A percentile compares a stretch with the other conserved stretches of the same genome.
Evolutionary conservation across 2,113 vertebrate species (phyloP).

Genomic region (Noturus placidus): DNA sequence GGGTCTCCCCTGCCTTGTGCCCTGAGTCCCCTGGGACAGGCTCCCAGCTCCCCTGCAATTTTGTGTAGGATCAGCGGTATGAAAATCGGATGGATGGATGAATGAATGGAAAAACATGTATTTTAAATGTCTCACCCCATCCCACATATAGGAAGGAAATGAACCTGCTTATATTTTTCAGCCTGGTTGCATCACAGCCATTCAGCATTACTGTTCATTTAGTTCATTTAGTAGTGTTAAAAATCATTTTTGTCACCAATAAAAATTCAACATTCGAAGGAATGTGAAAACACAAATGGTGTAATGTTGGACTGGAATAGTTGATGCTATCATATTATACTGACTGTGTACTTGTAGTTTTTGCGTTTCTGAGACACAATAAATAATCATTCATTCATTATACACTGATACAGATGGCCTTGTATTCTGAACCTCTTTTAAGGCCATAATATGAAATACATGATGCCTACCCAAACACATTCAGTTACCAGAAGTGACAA

Average conservation of each 20-base stretch:
- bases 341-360: neutral
- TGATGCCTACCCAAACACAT: conserved; percentile 2
- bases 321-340: neutral
- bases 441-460: neutral
- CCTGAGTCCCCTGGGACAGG: no score
- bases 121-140: no score
- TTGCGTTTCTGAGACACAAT: conserved; percentile 18
- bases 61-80: no score
- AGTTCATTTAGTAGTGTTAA: neutral
- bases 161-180: neutral
- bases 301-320: neutral
- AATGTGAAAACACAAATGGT: neutral
- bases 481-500: conserved; percentile 28
- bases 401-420: conserved; percentile 8
- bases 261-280: neutral
- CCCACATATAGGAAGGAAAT: neutral
- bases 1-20: no score
- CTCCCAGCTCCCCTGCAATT: no score
- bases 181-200: neutral
- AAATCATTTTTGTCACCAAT: neutral
- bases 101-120: no score
- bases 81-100: no score
- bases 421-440: conserved; percentile 19
- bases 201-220: neutral
- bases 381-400: neutral